Conservation (phyloP, 2,113 vertebrate species). For the Tringa solitaria region DNA sequence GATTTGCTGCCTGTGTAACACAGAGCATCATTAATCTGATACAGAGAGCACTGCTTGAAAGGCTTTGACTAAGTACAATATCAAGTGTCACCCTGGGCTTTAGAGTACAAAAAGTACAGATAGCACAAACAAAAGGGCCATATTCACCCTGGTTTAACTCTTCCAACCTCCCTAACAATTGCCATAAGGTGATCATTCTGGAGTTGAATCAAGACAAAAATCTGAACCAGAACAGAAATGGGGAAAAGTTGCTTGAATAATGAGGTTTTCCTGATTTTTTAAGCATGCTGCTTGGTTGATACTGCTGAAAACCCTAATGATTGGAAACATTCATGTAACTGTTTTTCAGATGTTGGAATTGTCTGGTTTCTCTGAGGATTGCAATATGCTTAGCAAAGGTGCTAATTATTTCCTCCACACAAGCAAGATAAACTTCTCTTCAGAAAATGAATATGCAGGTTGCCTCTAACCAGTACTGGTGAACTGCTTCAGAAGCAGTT, state of each 20-base stretch:
- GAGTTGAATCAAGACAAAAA: not conserved
- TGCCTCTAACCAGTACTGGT: not conserved
- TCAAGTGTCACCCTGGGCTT: slow-evolving; percentile 47
- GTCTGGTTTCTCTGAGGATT: not conserved
- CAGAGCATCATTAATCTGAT: slow-evolving; percentile 64
- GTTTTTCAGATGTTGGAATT: not conserved
- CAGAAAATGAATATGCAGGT: not conserved
- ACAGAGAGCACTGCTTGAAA: slow-evolving; percentile 52
- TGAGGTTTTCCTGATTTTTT: not conserved
- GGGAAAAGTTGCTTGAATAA: not conserved
- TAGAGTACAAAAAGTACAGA: slow-evolving; percentile 53
- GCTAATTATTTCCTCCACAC: not conserved
- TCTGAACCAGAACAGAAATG: not conserved
- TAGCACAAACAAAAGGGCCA: slow-evolving; percentile 46
- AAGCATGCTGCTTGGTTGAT: not conserved
- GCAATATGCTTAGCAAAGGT: not conserved
- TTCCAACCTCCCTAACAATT: not conserved
- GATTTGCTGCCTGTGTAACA: slow-evolving; percentile 65
- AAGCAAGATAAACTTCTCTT: not conserved
- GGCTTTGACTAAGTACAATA: slow-evolving; percentile 43
- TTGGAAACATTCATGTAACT: not conserved
- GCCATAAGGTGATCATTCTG: not conserved
- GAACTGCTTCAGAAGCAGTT: not conserved
- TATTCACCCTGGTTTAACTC: slow-evolving; percentile 20
- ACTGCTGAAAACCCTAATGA: not conserved